These are phyloP conservation scores for Netelia inedita DNA, from an alignment of 2,888 invertebrate genomes.

Conservation along the genomic window DNA sequence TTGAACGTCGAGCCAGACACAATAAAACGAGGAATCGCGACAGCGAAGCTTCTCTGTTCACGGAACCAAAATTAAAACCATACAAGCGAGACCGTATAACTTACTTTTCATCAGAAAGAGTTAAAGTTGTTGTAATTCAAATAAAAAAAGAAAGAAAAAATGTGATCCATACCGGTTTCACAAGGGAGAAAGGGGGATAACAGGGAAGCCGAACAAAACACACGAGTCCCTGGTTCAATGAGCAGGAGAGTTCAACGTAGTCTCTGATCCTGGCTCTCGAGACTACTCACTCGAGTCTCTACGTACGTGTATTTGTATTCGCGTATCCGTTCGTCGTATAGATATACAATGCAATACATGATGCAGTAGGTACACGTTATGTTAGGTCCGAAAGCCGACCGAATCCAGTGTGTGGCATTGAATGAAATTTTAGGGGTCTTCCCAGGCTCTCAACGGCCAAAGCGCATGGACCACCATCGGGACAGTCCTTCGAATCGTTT, in stretches of 20 bases:
- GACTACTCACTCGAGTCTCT: background rate
- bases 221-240: background rate
- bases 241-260: background rate
- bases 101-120: background rate
- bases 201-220: background rate
- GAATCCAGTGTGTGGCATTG: slow-evolving; percentile 59
- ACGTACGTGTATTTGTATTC: background rate
- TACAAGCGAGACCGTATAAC: background rate
- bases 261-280: background rate
- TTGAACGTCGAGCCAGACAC: background rate
- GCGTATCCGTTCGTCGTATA: background rate
- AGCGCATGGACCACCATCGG: slow-evolving; percentile 25
- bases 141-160: background rate
- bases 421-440: slow-evolving; percentile 76
- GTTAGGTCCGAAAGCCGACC: background rate
- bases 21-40: background rate
- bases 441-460: slow-evolving; percentile 58
- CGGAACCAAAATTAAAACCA: background rate
- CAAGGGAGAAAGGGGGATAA: background rate
- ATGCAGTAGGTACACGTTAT: background rate
- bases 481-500: background rate
- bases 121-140: background rate
- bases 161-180: background rate
- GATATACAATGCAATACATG: background rate
- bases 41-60: background rate